A percentile compares a stretch with the other conserved stretches of the same genome.
phyloP scores from a whole-genome alignment of 2,113 vertebrate genomes.

The Abramis brama region DNA sequence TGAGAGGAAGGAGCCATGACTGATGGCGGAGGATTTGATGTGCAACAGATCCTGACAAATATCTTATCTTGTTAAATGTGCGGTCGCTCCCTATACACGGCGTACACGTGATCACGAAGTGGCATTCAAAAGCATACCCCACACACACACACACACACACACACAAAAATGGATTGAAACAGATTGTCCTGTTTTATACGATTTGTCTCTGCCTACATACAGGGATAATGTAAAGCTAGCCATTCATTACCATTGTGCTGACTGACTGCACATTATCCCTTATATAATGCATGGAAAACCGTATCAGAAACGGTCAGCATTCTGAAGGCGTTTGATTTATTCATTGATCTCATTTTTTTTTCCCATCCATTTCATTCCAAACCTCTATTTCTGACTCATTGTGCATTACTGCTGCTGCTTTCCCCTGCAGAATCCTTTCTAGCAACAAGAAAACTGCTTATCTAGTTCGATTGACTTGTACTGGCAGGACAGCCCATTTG shows the following conservation, averaged over 20 bases:
- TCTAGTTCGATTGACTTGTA: background rate
- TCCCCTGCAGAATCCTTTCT: background rate
- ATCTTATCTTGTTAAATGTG: no score
- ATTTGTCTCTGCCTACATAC: background rate
- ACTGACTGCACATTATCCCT: background rate
- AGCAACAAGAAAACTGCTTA: background rate
- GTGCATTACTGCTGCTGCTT: background rate
- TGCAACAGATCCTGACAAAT: no score
- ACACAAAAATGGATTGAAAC: background rate
- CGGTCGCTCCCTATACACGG: no score
- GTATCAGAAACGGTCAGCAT: background rate
- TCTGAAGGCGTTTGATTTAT: background rate
- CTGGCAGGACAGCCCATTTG: background rate
- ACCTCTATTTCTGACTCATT: background rate
- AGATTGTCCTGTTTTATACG: no score
- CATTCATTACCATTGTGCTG: background rate
- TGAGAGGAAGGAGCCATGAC: no score
- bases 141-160: no score
- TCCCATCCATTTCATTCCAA: background rate
- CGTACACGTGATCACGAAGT: no score
- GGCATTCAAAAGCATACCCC: no score
- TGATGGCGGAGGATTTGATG: no score
- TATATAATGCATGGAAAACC: background rate
- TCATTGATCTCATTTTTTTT: background rate
- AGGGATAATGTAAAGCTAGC: background rate